Percentiles rank a stretch among this genome's conserved stretches.
Evolutionary conservation across 2,888 invertebrate genomes (phyloP).

Genomic region (Nesidiocoris tenuis): DNA sequence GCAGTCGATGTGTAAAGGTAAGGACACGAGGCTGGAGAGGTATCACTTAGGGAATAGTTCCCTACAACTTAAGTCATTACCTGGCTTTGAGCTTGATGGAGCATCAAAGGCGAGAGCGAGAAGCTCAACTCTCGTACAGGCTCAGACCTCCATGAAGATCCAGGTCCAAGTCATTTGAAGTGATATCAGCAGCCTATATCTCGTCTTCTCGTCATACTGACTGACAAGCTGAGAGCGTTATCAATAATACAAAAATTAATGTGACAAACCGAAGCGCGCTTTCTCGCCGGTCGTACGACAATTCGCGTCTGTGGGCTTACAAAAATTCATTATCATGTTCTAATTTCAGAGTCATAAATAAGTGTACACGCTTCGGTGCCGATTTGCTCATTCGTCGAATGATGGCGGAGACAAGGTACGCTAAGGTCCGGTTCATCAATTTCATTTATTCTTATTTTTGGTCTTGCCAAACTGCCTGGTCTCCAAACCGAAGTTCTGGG

Average conservation of each 20-base stretch:
- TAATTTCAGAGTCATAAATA: too few relatives aligned
- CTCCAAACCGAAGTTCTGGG: too few relatives aligned
- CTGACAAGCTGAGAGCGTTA: constrained; percentile 22
- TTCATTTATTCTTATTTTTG: too few relatives aligned
- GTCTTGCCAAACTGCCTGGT: too few relatives aligned
- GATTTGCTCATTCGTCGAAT: too few relatives aligned
- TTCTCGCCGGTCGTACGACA: too few relatives aligned
- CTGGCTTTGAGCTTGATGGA: constrained; percentile 41
- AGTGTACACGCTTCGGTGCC: too few relatives aligned
- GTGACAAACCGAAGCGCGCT: too few relatives aligned
- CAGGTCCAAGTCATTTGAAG: neutral
- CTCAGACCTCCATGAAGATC: neutral
- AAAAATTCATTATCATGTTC: too few relatives aligned
- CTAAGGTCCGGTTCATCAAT: too few relatives aligned
- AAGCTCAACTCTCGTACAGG: constrained; percentile 2
- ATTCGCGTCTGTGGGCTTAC: too few relatives aligned
- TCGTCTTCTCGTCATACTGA: neutral
- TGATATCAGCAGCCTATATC: neutral
- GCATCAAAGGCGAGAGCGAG: constrained; percentile 33
- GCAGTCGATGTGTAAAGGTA: neutral
- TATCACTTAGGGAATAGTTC: constrained; percentile 42
- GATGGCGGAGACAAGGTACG: too few relatives aligned
- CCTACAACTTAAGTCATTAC: constrained; percentile 43
- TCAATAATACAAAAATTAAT: constrained; percentile 41
- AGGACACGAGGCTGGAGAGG: constrained; percentile 6